Base-by-base conservation (phyloP, 2,888 invertebrate genomes). In the Volucella bombylans region DNA sequence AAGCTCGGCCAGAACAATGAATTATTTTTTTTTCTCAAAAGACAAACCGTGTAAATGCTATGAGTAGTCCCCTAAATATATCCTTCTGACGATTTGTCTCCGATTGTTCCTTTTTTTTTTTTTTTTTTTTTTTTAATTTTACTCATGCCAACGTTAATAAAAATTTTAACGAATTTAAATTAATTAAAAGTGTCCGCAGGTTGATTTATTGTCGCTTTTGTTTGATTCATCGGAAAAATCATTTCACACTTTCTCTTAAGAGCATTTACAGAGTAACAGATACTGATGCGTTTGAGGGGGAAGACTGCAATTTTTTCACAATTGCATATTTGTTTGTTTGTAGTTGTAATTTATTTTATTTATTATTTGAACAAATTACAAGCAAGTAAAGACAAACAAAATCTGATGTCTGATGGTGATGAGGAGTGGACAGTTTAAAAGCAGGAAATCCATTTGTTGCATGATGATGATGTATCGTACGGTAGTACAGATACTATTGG, bases 141-240 rank as follows among this genome's bases (percentile, higher is more conserved):
- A 57, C 57, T 57, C 57, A 50, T 50, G 1, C 41, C 41, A 18
- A 57, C n/a, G n/a, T 43, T 31, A 73, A 65, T 73, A 65, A 65
- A 71, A 57, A 73, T 39, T 54, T 31, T 31, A 4, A 64, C 73
- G 64, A 15, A 73, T 64, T 49, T 38, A 9, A 39, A 61, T 49
- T 49, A 57, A 57, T 65, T 74, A 49, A 65, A 65, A 43, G 23
- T 50, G 54, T 49, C 43, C 10, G 8, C 62, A 8, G 31, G 15
- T 72, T 57, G 57, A 79, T 79, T 72, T 72, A 72, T 57, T 57
- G 57, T 6, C 15, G 47, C 55, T 71, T 77, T 49, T 77, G 54
- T 64, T 64, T 71, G 45, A 57, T 64, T 64, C 71, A 50, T 67
- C 52, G 39, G 50, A 49, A 59, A 45, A 67, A 57, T 52, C 23